These are phyloP conservation scores for Kryphioiulus occultus DNA, from an alignment of 2,888 invertebrate species.

Conservation along the genomic window DNA sequence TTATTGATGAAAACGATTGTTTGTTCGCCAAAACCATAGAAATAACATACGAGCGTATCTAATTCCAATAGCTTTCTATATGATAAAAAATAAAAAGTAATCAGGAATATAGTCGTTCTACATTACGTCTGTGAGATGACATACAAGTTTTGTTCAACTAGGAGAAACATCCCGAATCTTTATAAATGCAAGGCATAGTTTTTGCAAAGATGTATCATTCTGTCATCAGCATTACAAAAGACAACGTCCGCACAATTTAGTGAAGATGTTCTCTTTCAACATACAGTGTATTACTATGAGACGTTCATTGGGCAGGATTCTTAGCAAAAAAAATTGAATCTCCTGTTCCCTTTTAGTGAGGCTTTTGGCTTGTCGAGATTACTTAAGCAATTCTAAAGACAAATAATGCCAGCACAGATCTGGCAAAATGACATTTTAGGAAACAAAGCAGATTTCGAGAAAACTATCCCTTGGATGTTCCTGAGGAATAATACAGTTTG, in stretches of 20 bases:
- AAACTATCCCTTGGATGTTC: background rate
- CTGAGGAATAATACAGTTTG: constrained; percentile 1
- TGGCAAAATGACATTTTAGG: background rate
- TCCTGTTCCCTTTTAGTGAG: background rate
- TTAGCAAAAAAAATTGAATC: background rate
- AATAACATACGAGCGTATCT: background rate
- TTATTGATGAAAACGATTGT: background rate
- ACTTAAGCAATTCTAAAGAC: background rate
- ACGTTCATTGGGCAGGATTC: too few relatives aligned
- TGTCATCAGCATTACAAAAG: background rate
- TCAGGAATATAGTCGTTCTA: too few relatives aligned
- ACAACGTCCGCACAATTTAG: background rate
- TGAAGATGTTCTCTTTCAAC: background rate
- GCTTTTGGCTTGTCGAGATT: background rate
- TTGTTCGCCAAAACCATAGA: background rate
- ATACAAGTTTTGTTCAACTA: too few relatives aligned
- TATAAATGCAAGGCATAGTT: background rate
- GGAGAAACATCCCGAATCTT: background rate
- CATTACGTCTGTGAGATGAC: too few relatives aligned
- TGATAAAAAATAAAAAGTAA: too few relatives aligned
- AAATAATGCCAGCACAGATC: background rate
- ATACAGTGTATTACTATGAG: too few relatives aligned
- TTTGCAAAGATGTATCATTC: background rate
- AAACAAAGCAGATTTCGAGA: background rate
- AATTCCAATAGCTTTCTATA: too few relatives aligned